A percentile compares a stretch with the other conserved stretches of the same genome.
Evolutionary conservation across 1,140 invertebrate species (phyloP).

Genomic region (Psix sp.): DNA sequence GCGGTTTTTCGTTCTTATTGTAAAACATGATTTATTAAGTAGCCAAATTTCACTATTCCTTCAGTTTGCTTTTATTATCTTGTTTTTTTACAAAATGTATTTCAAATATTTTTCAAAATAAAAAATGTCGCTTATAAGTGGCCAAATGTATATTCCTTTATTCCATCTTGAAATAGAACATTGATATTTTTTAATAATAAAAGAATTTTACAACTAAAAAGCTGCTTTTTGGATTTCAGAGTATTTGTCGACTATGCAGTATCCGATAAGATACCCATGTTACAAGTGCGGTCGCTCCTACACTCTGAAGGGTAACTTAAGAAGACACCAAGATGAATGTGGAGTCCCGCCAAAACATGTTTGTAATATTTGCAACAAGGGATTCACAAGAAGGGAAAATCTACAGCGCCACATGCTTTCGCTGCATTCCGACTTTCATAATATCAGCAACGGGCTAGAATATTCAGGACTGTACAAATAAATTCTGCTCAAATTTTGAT

Average conservation of each 20-base stretch:
- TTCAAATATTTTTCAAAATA: too few species aligned
- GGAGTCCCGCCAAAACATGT: conserved; percentile 60
- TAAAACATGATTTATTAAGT: too few species aligned
- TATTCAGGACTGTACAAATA: conserved; percentile 26
- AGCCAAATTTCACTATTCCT: too few species aligned
- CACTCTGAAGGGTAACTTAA: conserved; percentile 62
- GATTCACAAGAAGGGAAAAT: conserved; percentile 67
- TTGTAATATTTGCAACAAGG: conserved; percentile 66
- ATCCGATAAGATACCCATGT: conserved; percentile 45
- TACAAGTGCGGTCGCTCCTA: conserved; percentile 54
- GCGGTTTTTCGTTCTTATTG: too few species aligned
- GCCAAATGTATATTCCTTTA: too few species aligned
- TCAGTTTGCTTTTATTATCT: too few species aligned
- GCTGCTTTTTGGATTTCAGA: conserved; percentile 22
- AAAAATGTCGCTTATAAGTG: too few species aligned
- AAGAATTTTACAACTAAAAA: too few species aligned
- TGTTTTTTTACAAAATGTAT: too few species aligned
- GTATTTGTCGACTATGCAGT: conserved; percentile 18
- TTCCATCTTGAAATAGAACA: too few species aligned
- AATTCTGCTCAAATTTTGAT: background rate
- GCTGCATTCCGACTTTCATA: conserved; percentile 53
- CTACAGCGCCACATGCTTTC: conserved; percentile 64
- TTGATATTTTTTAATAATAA: too few species aligned
- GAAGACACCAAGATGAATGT: conserved; percentile 68
- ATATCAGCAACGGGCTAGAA: conserved; percentile 5